Evolutionary conservation across 2,113 vertebrate genomes (phyloP).

Genomic region (Leptosomus discolor): DNA sequence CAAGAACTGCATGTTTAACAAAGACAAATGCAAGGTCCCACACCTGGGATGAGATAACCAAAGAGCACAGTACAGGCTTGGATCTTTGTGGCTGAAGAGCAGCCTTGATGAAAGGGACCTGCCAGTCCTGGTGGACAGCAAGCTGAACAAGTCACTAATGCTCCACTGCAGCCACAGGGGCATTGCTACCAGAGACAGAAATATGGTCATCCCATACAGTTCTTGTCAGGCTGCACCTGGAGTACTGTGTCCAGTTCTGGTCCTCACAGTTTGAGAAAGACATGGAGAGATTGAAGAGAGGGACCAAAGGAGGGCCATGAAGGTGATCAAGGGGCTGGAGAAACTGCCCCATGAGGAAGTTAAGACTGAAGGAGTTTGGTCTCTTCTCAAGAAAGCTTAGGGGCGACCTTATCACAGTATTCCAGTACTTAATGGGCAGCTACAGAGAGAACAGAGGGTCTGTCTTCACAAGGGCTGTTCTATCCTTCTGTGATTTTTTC

Average conservation of each 20-base stretch:
- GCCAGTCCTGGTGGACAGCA: not conserved
- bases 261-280: too few species aligned
- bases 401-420: rapidly evolving
- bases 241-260: too few species aligned
- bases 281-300: too few species aligned
- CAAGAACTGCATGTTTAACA: not conserved
- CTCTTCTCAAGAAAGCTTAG: not conserved
- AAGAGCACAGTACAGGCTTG: not conserved
- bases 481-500: not conserved
- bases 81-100: not conserved
- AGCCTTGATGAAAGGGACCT: not conserved
- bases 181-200: too few species aligned
- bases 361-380: too few species aligned
- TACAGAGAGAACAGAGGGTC: not conserved
- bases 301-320: too few species aligned
- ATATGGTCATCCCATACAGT: not conserved
- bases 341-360: too few species aligned
- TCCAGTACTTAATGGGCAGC: not conserved
- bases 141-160: too few species aligned
- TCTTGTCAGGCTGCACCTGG: not conserved
- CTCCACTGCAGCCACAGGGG: not conserved
- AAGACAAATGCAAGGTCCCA: not conserved
- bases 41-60: not conserved
- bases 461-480: not conserved
- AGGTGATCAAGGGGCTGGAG: too few species aligned